Conservation (phyloP, 1,140 invertebrate genomes). For the Sminthurides bifidus region DNA sequence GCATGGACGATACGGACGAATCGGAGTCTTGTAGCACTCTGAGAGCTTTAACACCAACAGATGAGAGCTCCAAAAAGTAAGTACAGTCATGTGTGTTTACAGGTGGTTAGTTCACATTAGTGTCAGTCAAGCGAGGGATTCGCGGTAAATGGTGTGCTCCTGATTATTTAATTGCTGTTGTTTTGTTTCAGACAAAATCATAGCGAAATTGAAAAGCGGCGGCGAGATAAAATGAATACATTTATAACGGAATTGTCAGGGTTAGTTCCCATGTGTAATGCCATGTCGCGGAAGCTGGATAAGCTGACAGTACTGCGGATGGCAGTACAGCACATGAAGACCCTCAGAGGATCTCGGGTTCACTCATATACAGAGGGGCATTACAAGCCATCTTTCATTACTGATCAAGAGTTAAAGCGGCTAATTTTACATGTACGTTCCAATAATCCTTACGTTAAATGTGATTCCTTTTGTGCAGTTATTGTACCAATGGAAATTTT, state of each 20-base stretch:
- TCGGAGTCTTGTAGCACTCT: slow-evolving; percentile 21
- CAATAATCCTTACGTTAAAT: neutral
- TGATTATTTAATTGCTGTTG: slow-evolving; percentile 4
- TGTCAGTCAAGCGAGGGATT: too few relatives aligned
- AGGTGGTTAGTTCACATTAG: too few relatives aligned
- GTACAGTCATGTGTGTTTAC: neutral
- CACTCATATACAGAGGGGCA: slow-evolving; percentile 68
- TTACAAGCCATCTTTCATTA: slow-evolving; percentile 75
- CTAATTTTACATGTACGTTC: slow-evolving; percentile 55
- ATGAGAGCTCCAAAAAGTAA: slow-evolving; percentile 26
- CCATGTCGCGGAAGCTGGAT: slow-evolving; percentile 82
- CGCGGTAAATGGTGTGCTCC: neutral
- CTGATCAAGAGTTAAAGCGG: slow-evolving; percentile 76
- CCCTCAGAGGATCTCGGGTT: slow-evolving; percentile 54
- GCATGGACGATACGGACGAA: slow-evolving; percentile 19
- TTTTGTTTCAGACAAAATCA: slow-evolving; percentile 63
- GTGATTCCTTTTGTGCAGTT: neutral
- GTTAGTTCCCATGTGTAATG: slow-evolving; percentile 86
- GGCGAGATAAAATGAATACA: slow-evolving; percentile 91
- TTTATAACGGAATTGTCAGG: slow-evolving; percentile 82
- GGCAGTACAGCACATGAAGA: slow-evolving; percentile 85
- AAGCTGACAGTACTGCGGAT: slow-evolving; percentile 85
- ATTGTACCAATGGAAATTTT: neutral
- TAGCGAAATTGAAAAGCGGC: slow-evolving; percentile 87
- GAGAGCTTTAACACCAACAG: slow-evolving; percentile 18